Evolutionary conservation across 2,797 vertebrate species (phyloP).

Genomic region (Darevskia mixta): DNA sequence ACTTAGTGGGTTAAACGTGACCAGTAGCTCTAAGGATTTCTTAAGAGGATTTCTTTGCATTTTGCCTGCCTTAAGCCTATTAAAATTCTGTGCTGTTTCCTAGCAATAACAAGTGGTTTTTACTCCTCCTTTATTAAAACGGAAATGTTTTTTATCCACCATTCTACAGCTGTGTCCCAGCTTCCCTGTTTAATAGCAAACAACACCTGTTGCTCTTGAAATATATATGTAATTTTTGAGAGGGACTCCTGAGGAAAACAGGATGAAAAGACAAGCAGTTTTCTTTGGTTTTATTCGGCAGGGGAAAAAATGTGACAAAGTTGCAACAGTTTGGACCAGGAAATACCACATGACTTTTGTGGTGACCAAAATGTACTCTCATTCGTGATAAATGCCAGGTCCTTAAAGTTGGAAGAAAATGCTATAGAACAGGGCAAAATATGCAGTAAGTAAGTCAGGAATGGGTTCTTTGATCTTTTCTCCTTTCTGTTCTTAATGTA

Average conservation of each 20-base stretch:
- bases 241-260: constrained; percentile 49
- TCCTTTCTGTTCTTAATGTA: constrained; percentile 2
- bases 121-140: constrained; percentile 44
- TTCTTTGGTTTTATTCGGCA: constrained; percentile 46
- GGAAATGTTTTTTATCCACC: constrained; percentile 56
- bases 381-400: constrained; percentile 24
- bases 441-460: neutral
- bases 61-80: constrained; percentile 79
- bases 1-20: constrained; percentile 61
- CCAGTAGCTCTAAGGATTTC: constrained; percentile 75
- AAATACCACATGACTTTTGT: constrained; percentile 19
- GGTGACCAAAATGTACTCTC: neutral
- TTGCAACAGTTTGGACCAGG: constrained; percentile 38
- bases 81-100: constrained; percentile 77
- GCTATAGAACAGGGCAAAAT: constrained; percentile 34
- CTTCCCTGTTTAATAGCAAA: constrained; percentile 72
- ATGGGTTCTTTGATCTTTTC: constrained; percentile 3
- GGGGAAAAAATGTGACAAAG: constrained; percentile 1
- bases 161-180: constrained; percentile 58
- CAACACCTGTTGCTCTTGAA: constrained; percentile 61
- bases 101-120: constrained; percentile 73
- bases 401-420: constrained; percentile 41
- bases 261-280: constrained; percentile 50
- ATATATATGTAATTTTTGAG: constrained; percentile 54
- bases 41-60: constrained; percentile 57